A percentile compares a stretch with the other conserved stretches of the same genome.
Evolutionary conservation across 2,888 invertebrate species (phyloP).

Genomic region (Philereme transversata): DNA sequence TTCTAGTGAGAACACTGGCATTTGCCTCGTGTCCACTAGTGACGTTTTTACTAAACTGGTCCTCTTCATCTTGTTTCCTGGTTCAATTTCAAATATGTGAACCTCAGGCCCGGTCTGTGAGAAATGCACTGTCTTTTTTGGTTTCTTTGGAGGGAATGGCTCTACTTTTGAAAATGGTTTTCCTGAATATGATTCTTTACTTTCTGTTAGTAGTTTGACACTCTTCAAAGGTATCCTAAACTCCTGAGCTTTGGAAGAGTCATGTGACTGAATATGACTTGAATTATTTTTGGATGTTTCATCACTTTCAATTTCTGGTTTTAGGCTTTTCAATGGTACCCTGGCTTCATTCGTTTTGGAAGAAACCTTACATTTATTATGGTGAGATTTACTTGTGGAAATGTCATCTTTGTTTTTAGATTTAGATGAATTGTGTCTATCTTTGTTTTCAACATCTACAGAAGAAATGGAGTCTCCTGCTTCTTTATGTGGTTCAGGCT

Average conservation of each 20-base stretch:
- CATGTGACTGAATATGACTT: constrained; percentile 14
- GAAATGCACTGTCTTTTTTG: constrained; percentile 65
- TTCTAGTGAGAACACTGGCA: constrained; percentile 63
- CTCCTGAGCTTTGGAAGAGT: constrained; percentile 33
- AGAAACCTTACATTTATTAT: constrained; percentile 35
- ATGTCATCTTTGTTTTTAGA: constrained; percentile 15
- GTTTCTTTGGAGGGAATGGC: constrained; percentile 52
- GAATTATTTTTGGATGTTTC: constrained; percentile 37
- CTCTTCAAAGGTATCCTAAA: constrained; percentile 56
- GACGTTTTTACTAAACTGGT: constrained; percentile 62
- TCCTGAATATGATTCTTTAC: constrained; percentile 50
- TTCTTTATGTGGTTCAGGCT: constrained; percentile 23
- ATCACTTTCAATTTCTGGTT: constrained; percentile 52
- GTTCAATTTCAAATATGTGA: constrained; percentile 65
- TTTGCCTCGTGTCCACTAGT: constrained; percentile 55
- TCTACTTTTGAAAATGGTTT: constrained; percentile 66
- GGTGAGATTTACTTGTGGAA: constrained; percentile 18
- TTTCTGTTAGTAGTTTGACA: constrained; percentile 56
- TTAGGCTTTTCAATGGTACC: constrained; percentile 55
- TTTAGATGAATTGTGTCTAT: constrained; percentile 28
- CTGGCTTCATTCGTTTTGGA: constrained; percentile 33
- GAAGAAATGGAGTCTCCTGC: constrained; percentile 20
- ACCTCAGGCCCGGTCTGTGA: constrained; percentile 56
- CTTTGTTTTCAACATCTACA: constrained; percentile 28
- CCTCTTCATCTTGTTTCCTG: constrained; percentile 69